phyloP scores from a whole-genome alignment of 53 echinoderm and acorn worm species.

The Henricia sp. region DNA sequence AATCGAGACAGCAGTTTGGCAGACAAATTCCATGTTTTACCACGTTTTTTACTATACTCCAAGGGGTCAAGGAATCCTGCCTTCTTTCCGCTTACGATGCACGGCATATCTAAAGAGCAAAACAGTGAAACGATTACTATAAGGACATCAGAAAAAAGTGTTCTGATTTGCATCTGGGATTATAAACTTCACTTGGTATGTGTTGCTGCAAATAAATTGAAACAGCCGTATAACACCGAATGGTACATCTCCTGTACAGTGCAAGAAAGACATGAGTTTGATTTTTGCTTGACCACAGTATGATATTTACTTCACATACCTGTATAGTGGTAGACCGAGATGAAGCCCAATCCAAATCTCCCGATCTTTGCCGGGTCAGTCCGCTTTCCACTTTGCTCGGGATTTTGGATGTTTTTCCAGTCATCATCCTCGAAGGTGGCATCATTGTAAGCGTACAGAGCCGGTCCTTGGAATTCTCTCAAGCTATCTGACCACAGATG shows the following conservation, averaged over 20 bases:
- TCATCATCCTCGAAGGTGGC: slow-evolving; percentile 71
- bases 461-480: slow-evolving; percentile 69
- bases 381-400: slow-evolving; percentile 79
- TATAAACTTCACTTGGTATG: neutral
- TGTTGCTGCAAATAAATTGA: neutral
- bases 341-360: slow-evolving; percentile 94
- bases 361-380: slow-evolving; percentile 81
- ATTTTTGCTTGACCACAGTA: too few relatives aligned
- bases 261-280: neutral
- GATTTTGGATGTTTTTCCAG: slow-evolving; percentile 85
- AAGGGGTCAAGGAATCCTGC: slow-evolving; percentile 78
- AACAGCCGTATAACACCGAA: neutral
- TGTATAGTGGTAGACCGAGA: slow-evolving; percentile 94
- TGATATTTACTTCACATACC: slow-evolving; percentile 38
- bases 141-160: neutral
- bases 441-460: slow-evolving; percentile 84
- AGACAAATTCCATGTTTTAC: slow-evolving; percentile 27
- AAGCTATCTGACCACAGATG: slow-evolving; percentile 56
- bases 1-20: slow-evolving; percentile 28
- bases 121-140: neutral
- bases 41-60: slow-evolving; percentile 39
- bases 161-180: neutral
- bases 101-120: slow-evolving; percentile 72
- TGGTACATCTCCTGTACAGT: neutral
- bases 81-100: slow-evolving; percentile 63